Evolutionary conservation across 1,140 invertebrate genomes (phyloP), one percentile per base, ranked within the genome.

Genomic region (Drosophila trapezifrons): DNA sequence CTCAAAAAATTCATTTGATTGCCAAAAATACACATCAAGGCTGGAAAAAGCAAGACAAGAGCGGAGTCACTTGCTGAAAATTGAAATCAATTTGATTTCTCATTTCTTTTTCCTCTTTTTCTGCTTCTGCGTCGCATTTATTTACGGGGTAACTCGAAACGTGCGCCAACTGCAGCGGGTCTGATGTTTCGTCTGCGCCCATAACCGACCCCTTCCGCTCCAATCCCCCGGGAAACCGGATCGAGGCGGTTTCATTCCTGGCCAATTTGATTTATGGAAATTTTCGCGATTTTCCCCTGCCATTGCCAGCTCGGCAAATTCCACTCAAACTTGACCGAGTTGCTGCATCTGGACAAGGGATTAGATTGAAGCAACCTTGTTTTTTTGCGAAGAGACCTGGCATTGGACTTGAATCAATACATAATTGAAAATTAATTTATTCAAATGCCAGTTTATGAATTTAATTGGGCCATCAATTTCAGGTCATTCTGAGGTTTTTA

Each of bases 41-140:
- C 29, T 56, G 35, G 22, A 18, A 58, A 47, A 37, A 15, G 10
- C 20, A 6, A 13, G 17, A 37, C 52, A 45, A 12, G 35, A 17
- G n/a, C 20, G 25, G 27, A 57, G 51, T 70, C 65, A 70, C 69
- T 71, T 71, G 67, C 58, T 79, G 57, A 73, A 72, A 85, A 86
- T 86, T 87, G 51, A 83, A 87, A 83, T 79, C 83, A 87, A 87
- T 87, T 87, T 87, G 66, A 63, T 77, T 60, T 54, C 51, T 22
- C 32, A 54, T 37, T 54, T 54, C 18, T 37, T n/a, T 6, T 7
- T n/a, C 7, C 4, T 38, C n/a, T 38, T 38, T 38, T 38, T 2
- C 37, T 7, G 15, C 15, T 22, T 76, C 72, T 87, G 70, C 78
- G 70, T 65, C 83, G 83, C 70, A 81, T 76, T 86, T 82, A 87